phyloP scores from a whole-genome alignment of 2,113 vertebrate genomes.

The Xiphorhynchus elegans region DNA sequence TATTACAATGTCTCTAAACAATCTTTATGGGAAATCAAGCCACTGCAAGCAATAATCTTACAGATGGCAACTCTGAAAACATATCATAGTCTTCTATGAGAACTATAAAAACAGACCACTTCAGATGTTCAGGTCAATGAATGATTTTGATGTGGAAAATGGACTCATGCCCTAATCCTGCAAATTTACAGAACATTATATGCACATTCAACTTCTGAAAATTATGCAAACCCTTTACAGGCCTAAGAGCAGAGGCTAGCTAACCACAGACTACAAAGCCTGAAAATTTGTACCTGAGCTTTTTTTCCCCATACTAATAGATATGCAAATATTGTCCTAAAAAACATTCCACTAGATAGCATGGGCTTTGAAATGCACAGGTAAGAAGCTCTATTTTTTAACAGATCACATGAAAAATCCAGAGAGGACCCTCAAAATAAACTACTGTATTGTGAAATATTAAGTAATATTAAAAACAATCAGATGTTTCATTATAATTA shows the following conservation, averaged over 20 bases:
- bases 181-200: neutral
- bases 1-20: constrained; percentile 1
- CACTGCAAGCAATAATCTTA: neutral
- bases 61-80: neutral
- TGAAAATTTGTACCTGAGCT: neutral
- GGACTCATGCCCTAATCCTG: neutral
- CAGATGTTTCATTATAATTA: neutral
- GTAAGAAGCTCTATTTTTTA: neutral
- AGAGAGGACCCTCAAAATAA: neutral
- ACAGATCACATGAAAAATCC: constrained; percentile 18
- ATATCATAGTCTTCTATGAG: neutral
- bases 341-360: neutral
- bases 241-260: neutral
- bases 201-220: neutral
- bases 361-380: constrained; percentile 10
- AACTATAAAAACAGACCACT: neutral
- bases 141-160: neutral
- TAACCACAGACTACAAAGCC: neutral
- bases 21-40: constrained; percentile 7
- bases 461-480: neutral
- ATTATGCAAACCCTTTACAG: neutral
- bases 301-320: neutral
- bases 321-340: neutral
- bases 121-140: neutral
- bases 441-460: neutral